Evolutionary conservation across 1,140 invertebrate genomes (phyloP).

Genomic region (Trissolcus basalis): DNA sequence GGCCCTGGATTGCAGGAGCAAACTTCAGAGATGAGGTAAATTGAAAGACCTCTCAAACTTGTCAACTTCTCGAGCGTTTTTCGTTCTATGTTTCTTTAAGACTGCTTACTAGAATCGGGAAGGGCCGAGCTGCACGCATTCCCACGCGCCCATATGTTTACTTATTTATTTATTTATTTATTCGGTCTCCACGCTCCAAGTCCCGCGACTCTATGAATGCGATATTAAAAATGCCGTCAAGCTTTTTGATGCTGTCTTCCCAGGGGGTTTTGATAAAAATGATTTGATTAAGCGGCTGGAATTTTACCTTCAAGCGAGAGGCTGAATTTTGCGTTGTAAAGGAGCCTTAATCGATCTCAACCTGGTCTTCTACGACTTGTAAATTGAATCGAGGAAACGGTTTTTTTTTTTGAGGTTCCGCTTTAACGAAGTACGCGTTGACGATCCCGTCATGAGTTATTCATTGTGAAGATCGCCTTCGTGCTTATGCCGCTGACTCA

Average conservation of each 20-base stretch:
- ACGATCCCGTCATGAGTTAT: slow-evolving; percentile 63
- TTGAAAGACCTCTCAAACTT: slow-evolving; percentile 74
- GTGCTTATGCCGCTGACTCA: slow-evolving; percentile 44
- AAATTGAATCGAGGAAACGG: slow-evolving; percentile 11
- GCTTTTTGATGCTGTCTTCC: slow-evolving; percentile 22
- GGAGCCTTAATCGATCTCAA: slow-evolving; percentile 22
- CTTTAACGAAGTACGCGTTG: slow-evolving; percentile 47
- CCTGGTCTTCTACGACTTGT: neutral
- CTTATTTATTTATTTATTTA: slow-evolving; percentile 68
- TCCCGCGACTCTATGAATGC: slow-evolving; percentile 67
- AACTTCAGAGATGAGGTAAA: slow-evolving; percentile 70
- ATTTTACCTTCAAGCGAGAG: slow-evolving; percentile 21
- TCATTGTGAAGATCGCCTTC: slow-evolving; percentile 61
- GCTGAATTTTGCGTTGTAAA: slow-evolving; percentile 19
- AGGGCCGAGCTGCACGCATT: slow-evolving; percentile 7
- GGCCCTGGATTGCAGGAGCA: slow-evolving; percentile 37
- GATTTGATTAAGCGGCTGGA: slow-evolving; percentile 21
- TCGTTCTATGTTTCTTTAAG: slow-evolving; percentile 41
- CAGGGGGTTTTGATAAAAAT: slow-evolving; percentile 14
- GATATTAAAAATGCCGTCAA: slow-evolving; percentile 55
- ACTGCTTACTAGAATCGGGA: slow-evolving; percentile 35
- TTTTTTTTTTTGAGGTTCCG: slow-evolving; percentile 15
- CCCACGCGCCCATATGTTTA: slow-evolving; percentile 33
- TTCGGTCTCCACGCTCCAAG: slow-evolving; percentile 66
- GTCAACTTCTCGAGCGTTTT: slow-evolving; percentile 66